phyloP scores from a whole-genome alignment of 1,140 invertebrate species.

The Hirudo medicinalis region DNA sequence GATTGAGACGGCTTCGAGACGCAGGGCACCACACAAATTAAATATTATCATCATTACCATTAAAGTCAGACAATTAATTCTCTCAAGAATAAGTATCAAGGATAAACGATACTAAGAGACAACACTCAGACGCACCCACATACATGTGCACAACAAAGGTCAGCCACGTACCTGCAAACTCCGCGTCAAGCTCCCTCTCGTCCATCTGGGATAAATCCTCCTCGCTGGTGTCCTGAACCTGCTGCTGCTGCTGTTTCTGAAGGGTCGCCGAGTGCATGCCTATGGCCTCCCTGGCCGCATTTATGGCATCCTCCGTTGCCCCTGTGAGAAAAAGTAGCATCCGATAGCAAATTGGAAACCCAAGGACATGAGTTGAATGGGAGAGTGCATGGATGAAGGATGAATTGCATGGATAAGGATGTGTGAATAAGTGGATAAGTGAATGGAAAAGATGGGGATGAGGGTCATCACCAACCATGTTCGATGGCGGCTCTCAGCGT shows the following conservation, averaged over 20 bases:
- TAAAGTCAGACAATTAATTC: no score
- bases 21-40: no score
- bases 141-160: background rate
- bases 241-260: conserved; percentile 46
- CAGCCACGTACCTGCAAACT: conserved; percentile 61
- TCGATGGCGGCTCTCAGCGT: conserved; percentile 73
- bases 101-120: background rate
- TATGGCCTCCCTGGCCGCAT: conserved; percentile 78
- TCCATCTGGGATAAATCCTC: conserved; percentile 65
- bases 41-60: no score
- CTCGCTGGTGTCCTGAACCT: conserved; percentile 61
- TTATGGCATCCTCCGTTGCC: conserved; percentile 78
- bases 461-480: conserved; percentile 48
- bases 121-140: background rate
- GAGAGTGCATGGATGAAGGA: no score
- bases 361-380: background rate
- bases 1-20: no score
- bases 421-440: background rate
- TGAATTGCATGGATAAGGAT: no score
- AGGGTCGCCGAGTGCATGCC: conserved; percentile 69
- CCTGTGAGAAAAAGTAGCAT: conserved; percentile 28
- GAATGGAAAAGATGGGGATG: background rate
- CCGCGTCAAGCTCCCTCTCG: conserved; percentile 79
- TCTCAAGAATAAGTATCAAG: no score
- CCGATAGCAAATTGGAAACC: background rate